Conservation (phyloP, 2,888 invertebrate species). For the Gisinianus flammeolus region DNA sequence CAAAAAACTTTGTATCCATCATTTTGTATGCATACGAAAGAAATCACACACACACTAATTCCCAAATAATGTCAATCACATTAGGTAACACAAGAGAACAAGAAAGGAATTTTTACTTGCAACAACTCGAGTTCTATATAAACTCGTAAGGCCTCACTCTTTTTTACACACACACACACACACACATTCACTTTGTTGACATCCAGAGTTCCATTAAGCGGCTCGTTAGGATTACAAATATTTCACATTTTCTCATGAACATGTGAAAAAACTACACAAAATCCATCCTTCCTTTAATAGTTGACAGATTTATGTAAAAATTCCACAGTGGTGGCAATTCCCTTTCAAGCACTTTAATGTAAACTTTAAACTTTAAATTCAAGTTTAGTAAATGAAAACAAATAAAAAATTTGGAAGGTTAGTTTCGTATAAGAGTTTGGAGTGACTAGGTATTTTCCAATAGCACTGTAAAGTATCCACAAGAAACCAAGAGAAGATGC, state of each 20-base stretch:
- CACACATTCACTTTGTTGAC: not conserved
- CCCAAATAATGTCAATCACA: not conserved
- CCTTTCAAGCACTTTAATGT: not conserved
- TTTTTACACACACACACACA: not conserved
- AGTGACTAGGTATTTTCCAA: not conserved
- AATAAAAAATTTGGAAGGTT: not conserved
- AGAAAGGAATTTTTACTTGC: no score
- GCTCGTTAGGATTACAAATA: not conserved
- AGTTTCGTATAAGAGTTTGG: not conserved
- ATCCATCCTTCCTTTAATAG: not conserved
- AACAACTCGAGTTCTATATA: no score
- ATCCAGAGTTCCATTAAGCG: not conserved
- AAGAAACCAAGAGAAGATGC: not conserved
- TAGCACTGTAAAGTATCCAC: not conserved
- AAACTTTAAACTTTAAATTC: not conserved
- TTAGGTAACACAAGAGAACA: no score
- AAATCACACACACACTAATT: not conserved
- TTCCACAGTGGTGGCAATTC: not conserved
- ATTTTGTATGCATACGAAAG: not conserved
- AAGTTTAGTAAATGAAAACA: not conserved
- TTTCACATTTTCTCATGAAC: not conserved
- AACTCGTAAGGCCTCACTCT: no score
- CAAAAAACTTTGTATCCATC: not conserved
- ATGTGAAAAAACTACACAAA: not conserved
- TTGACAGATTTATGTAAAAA: not conserved